These are phyloP conservation scores for Epinephelus moara DNA, from an alignment of 2,113 vertebrate species.

Conservation along the genomic window DNA sequence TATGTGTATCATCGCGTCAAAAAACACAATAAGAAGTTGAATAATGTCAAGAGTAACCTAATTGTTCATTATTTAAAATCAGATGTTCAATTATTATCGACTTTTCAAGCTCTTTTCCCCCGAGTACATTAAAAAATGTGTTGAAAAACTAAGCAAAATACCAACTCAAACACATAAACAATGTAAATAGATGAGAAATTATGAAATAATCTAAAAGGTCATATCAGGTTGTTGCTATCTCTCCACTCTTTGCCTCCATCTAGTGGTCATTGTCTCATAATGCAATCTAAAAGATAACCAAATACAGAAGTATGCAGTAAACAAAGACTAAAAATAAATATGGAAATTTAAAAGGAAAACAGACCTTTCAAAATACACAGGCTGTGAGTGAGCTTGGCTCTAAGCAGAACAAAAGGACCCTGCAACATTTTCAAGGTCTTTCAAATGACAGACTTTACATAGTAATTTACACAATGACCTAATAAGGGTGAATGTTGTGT, in stretches of 20 bases:
- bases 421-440: neutral
- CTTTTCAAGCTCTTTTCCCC: too few species aligned
- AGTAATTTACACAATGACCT: neutral
- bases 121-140: too few species aligned
- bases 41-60: neutral
- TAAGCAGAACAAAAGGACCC: neutral
- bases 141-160: neutral
- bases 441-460: neutral
- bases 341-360: neutral
- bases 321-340: neutral
- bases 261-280: slow-evolving; percentile 26
- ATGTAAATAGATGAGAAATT: neutral
- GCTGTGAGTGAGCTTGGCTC: neutral
- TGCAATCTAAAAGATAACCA: neutral
- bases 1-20: neutral
- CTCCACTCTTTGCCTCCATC: slow-evolving; percentile 39
- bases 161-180: neutral
- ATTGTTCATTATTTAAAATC: neutral
- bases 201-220: neutral
- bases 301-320: neutral
- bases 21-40: neutral
- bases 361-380: neutral
- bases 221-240: neutral
- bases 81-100: too few species aligned
- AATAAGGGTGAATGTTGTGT: neutral